These are phyloP conservation scores for Pherbina coryleti DNA, from an alignment of 2,888 invertebrate species.

Conservation along the genomic window DNA sequence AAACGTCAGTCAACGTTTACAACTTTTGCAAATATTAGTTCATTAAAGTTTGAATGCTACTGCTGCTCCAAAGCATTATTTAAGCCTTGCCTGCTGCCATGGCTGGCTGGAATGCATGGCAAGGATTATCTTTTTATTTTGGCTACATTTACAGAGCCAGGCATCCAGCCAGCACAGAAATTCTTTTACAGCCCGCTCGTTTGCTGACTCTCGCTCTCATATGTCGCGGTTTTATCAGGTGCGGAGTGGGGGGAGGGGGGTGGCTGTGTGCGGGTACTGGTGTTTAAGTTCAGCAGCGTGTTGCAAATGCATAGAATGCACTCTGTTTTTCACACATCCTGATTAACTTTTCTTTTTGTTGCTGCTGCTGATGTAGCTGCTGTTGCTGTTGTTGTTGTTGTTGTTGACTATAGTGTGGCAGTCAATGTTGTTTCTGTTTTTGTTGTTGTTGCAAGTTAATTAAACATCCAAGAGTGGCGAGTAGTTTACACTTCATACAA, in stretches of 20 bases:
- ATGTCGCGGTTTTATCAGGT: not conserved
- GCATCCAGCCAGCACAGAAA: constrained; percentile 22
- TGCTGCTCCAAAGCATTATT: not conserved
- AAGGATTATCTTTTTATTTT: constrained; percentile 39
- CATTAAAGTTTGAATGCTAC: constrained; percentile 9
- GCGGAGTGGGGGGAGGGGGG: not conserved
- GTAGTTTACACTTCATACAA: constrained; percentile 26
- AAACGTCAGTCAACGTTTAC: not conserved
- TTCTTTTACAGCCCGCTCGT: not conserved
- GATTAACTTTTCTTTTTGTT: constrained; percentile 58
- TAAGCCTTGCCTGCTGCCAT: not conserved
- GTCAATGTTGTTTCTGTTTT: constrained; percentile 48
- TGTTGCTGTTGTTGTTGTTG: constrained; percentile 39
- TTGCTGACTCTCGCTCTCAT: not conserved
- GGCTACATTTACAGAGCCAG: constrained; percentile 3
- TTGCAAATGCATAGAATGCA: constrained; percentile 57
- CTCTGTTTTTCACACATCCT: constrained; percentile 66
- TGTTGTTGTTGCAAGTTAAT: constrained; percentile 42
- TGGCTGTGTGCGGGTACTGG: not conserved
- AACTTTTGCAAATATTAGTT: constrained; percentile 2
- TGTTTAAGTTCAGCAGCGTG: constrained; percentile 26
- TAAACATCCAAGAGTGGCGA: constrained; percentile 36
- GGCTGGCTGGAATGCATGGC: constrained; percentile 22
- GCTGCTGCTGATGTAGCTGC: constrained; percentile 11
- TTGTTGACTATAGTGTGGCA: constrained; percentile 49